Conservation (phyloP, 2,113 vertebrate species). For the Pedetes capensis region DNA sequence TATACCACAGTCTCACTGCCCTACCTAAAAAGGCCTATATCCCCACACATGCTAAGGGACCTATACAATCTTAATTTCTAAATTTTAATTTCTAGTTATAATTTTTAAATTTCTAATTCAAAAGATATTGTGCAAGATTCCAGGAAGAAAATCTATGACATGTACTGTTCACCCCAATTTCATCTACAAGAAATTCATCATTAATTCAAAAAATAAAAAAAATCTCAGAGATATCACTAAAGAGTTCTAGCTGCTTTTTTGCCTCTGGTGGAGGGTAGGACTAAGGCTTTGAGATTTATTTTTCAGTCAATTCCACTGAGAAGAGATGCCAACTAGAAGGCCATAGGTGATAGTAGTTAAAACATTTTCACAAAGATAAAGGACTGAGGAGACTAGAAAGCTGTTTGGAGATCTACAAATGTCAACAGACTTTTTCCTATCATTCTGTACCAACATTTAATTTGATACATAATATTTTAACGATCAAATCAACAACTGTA, state of each 20-base stretch:
- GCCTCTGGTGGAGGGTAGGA: not conserved
- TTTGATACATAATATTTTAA: not conserved
- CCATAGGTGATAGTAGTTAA: not conserved
- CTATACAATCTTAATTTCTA: not conserved
- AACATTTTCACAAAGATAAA: not conserved
- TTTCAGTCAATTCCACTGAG: not conserved
- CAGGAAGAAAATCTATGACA: slow-evolving; percentile 23
- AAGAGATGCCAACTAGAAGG: not conserved
- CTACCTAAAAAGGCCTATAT: not conserved
- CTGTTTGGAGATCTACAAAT: not conserved
- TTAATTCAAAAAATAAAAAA: slow-evolving; percentile 25
- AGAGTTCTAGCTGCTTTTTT: not conserved
- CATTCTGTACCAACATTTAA: not conserved
- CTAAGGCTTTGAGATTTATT: slow-evolving; percentile 20
- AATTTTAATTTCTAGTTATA: not conserved
- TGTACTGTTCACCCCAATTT: not conserved
- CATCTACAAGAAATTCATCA: slow-evolving; percentile 7
- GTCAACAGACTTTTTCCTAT: not conserved
- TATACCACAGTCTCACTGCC: not conserved
- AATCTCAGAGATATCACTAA: not conserved
- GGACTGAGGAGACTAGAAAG: not conserved
- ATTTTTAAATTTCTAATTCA: slow-evolving; percentile 14
- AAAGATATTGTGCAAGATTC: not conserved
- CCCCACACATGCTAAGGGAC: not conserved
- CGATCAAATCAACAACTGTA: slow-evolving; percentile 40